Evolutionary conservation across 2,888 invertebrate genomes (phyloP), one percentile per base, ranked within the genome.

Genomic region (Lamellibrachia columna): DNA sequence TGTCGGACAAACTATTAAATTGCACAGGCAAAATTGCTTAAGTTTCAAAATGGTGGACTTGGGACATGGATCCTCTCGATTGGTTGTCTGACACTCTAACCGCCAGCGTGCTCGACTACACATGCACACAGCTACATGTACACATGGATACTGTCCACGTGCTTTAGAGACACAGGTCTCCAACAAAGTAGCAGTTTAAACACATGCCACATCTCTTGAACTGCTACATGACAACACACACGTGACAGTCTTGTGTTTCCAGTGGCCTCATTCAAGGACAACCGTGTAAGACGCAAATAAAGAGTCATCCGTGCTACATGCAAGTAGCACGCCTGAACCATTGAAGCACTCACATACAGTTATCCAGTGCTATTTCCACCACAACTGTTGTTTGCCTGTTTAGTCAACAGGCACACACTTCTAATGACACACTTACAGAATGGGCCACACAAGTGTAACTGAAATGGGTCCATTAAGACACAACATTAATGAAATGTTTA

Each of bases 331-430:
- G 75, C n/a, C 75, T 3, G 22, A 75, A 75, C n/a, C 75, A 75
- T 1, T 40, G 40, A 75, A 75, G n/a, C 75, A 75, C 75, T 75
- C 22, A 75, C 75, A 15, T 75, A 75, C 75, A 75, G 6, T 75
- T 75, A 75, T 75, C 75, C 75, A 6, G 75, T 75, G 75, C 75
- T 75, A 75, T 75, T 75, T 75, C n/a, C 75, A 75, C n/a, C 75
- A 75, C 75, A 2, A 75, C 75, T 75, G 75, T 11, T 75, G n/a
- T 75, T 75, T 75, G 22, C 22, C 75, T 6, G 22, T 3, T 3
- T 6, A 15, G 15, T n/a, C 6, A 75, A 3, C 22, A 15, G n/a
- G 3, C 15, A 7, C 75, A 75, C 2, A 75, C 75, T 75, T 75
- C 75, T n/a, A 75, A 22, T n/a, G 22, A 3, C 75, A 15, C 22